Evolutionary conservation across 1,140 invertebrate genomes (phyloP).

Genomic region (Panulirus ornatus): DNA sequence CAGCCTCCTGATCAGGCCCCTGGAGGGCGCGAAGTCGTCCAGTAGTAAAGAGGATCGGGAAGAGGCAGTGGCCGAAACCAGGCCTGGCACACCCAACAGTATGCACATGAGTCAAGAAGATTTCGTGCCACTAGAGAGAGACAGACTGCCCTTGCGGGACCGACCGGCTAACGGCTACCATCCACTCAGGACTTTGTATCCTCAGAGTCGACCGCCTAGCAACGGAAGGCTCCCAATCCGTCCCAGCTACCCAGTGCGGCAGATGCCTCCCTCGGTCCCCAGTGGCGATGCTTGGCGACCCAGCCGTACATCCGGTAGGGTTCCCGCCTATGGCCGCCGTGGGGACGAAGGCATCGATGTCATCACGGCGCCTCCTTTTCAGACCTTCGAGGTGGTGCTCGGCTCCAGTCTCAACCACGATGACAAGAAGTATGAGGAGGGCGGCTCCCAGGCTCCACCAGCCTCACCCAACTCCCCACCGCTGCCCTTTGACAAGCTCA

Average conservation of each 20-base stretch:
- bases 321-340: constrained; percentile 21
- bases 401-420: constrained; percentile 70
- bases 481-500: constrained; percentile 51
- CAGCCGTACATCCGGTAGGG: constrained; percentile 25
- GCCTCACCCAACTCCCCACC: not conserved
- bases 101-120: not conserved
- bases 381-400: constrained; percentile 69
- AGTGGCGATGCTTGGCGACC: constrained; percentile 44
- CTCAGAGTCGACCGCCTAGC: constrained; percentile 9
- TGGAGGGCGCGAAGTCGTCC: constrained; percentile 20
- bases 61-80: constrained; percentile 16
- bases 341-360: constrained; percentile 66
- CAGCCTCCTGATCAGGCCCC: constrained; percentile 69
- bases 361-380: constrained; percentile 71
- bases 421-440: not conserved
- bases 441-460: not conserved
- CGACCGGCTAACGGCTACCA: constrained; percentile 42
- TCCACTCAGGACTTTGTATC: constrained; percentile 26
- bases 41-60: constrained; percentile 21
- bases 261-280: not conserved
- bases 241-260: constrained; percentile 45
- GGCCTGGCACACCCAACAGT: not conserved
- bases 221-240: constrained; percentile 17
- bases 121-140: constrained; percentile 20
- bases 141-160: constrained; percentile 50